Base-by-base conservation (phyloP, 2,888 invertebrate genomes). In the Ectobius pallidus region DNA sequence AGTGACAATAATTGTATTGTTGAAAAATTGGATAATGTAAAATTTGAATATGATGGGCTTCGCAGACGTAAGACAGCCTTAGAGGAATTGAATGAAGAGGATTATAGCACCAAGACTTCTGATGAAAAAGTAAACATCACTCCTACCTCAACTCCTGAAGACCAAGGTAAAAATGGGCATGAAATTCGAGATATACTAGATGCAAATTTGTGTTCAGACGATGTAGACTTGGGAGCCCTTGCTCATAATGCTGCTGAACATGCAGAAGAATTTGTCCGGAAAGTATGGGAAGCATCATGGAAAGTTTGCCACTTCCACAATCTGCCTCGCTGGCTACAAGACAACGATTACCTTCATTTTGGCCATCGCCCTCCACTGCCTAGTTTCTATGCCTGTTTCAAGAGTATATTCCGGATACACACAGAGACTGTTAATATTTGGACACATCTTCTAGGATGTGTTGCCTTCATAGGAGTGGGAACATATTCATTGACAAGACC, bases 391-490 rank as follows among this genome's bases (percentile, higher is more conserved):
- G 97, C 95, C 16, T 99, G 99, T 82, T 97, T 99, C 83, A 96
- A 94, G 80, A 97, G 97, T 74, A 97, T 99, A 79, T 99, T 99
- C 85, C 91, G 97, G 76, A 90, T 99, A 78, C 99, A 99, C 85
- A 99, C 99, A 0, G 99, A 99, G 85, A 99, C 99, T 14, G 98
- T 97, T 65, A 99, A 99, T 81, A 99, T 99, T 79, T 99, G 99
- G 99, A 98, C 96, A 42, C 97, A 97, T 85, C 86, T 97, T 75
- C 86, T 97, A 86, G 94, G 95, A 75, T 96, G 95, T 81, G 91
- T 95, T 65, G 94, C 94, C 2, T 95, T 95, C 80, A 92, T 94
- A 78, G 94, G 84, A 68, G 89, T 92, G 75, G 90, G 91, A 39
- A 86, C 91, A 70, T 98, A 95, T 83, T 97, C 98, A 83, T 84